Base-by-base conservation (phyloP, 2,888 invertebrate species). In the Ametastegia equiseti region DNA sequence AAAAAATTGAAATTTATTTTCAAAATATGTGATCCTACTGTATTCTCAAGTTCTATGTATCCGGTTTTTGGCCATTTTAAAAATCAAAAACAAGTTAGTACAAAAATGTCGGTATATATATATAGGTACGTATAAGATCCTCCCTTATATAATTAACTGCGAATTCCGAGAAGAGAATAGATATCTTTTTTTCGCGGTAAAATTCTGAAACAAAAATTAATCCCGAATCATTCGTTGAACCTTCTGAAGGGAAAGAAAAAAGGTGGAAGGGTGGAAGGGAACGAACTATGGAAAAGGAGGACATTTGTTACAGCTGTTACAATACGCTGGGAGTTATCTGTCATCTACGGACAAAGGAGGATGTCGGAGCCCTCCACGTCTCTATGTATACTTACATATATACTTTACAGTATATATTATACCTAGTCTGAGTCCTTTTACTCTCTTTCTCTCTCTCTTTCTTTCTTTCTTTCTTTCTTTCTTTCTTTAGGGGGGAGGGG, bases 311-410 rank as follows among this genome's bases (percentile, higher is more conserved):
- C 78, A 57, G 57, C 63, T 63, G 39, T 63, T 63, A 81, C 75
- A 75, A 81, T 77, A 81, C 75, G 47, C 42, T 33, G 30, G n/a
- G 45, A 63, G 63, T 75, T 81, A 81, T 81, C 81, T 63, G 73
- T 81, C 81, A 81, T 81, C 81, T 73, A 81, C 75, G 81, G 71
- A 81, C 81, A 81, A 81, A 77, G 50, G 45, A 60, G 23, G 75
- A 65, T 45, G 50, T 39, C 36, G 77, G 60, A 77, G 57, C 36
- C 57, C 42, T 77, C 77, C 36, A n/a, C 45, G 57, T 36, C 13
- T 60, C 60, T 54, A 54, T 57, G 27, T 75, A 54, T 71, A 42
- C 36, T 67, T n/a, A n/a, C n/a, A n/a, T n/a, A n/a, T n/a, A n/a
- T n/a, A n/a, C n/a, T n/a, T n/a, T n/a, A n/a, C n/a, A n/a, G n/a